Conservation (phyloP, 2,113 vertebrate species). For the Etia nguti region DNA sequence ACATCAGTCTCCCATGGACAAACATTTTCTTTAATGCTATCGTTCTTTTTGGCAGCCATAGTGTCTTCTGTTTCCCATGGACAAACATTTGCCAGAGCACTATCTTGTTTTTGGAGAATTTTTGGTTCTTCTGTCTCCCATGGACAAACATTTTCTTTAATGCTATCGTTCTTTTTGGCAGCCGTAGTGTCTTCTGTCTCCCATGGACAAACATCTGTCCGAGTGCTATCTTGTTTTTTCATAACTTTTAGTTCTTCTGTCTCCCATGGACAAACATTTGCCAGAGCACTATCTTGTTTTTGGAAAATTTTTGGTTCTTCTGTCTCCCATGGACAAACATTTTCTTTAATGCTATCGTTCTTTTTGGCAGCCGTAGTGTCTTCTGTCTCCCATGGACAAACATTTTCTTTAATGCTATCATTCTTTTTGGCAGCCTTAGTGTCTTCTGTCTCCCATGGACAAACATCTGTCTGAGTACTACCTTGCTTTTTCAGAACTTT, state of each 20-base stretch:
- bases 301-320: neutral
- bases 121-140: conserved; percentile 18
- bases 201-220: conserved; percentile 48
- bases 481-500: conserved; percentile 13
- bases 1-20: neutral
- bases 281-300: neutral
- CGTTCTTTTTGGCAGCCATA: no score
- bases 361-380: neutral
- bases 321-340: conserved; percentile 44
- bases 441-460: conserved; percentile 50
- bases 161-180: no score
- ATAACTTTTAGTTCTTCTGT: no score
- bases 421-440: neutral
- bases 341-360: neutral
- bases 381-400: conserved; percentile 52
- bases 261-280: neutral
- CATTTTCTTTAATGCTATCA: neutral
- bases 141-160: no score
- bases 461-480: neutral
- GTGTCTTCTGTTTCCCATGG: no score
- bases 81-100: neutral
- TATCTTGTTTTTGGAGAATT: neutral
- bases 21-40: no score
- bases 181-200: no score
- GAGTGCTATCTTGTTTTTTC: neutral